These are phyloP conservation scores for Anarrhichthys ocellatus DNA, from an alignment of 2,113 vertebrate species.

Conservation along the genomic window DNA sequence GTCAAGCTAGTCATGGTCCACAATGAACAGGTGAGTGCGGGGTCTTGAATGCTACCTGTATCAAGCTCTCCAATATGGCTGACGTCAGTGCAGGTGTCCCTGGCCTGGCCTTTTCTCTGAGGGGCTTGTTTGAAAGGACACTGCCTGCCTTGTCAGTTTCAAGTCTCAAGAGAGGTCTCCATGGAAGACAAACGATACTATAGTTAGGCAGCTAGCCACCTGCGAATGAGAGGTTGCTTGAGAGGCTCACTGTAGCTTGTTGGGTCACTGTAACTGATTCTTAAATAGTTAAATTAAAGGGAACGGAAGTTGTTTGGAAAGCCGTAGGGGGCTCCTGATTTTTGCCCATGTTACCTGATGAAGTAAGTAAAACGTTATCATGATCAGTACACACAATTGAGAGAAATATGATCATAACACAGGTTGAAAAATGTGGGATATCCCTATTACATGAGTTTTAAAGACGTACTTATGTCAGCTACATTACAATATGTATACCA, in stretches of 20 bases:
- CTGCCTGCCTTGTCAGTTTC: constrained; percentile 69
- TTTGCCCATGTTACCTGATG: not conserved
- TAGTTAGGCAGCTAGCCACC: constrained; percentile 54
- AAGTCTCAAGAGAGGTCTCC: constrained; percentile 52
- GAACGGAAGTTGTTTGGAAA: not conserved
- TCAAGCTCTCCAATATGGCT: constrained; percentile 35
- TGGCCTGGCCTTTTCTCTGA: constrained; percentile 35
- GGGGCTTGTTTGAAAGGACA: constrained; percentile 65
- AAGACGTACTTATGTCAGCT: not conserved
- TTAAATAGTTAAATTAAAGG: not conserved
- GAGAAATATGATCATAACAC: not conserved
- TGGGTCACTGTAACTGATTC: constrained; percentile 1
- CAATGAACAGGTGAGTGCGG: constrained; percentile 90
- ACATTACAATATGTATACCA: not conserved
- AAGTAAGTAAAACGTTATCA: not conserved
- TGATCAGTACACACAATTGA: not conserved
- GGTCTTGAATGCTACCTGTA: constrained; percentile 38
- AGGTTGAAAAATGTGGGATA: not conserved
- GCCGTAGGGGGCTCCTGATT: not conserved
- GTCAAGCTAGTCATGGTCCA: constrained; percentile 95
- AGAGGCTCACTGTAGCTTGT: not conserved
- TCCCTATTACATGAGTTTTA: not conserved
- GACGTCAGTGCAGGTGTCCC: constrained; percentile 70
- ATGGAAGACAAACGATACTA: constrained; percentile 52
- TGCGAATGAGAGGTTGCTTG: constrained; percentile 45